A percentile compares a stretch with the other conserved stretches of the same genome.
These are phyloP conservation scores for Helarctos malayanus DNA, from an alignment of 2,797 vertebrate species.

Conservation along the genomic window DNA sequence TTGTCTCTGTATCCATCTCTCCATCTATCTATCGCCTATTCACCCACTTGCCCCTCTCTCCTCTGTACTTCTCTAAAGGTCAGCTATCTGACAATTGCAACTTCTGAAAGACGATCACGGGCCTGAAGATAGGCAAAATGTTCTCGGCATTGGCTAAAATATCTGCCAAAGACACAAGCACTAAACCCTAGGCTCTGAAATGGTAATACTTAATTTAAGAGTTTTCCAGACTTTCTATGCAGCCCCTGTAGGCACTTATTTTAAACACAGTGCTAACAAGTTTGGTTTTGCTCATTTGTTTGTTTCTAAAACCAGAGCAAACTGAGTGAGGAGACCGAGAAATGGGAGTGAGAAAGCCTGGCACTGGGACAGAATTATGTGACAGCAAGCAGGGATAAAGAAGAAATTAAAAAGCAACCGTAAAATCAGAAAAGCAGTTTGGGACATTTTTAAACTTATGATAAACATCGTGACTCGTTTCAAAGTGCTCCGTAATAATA, in stretches of 20 bases:
- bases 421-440: not conserved
- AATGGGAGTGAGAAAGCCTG: not conserved
- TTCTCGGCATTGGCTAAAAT: not conserved
- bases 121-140: not conserved
- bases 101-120: not conserved
- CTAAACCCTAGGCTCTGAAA: not conserved
- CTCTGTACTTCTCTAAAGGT: conserved; percentile 4
- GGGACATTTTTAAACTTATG: not conserved
- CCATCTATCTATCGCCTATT: not conserved
- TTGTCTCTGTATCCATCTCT: no score
- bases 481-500: conserved; percentile 31
- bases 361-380: not conserved
- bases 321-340: not conserved
- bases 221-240: not conserved
- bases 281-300: not conserved
- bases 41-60: not conserved
- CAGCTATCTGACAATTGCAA: not conserved
- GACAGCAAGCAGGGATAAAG: not conserved
- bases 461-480: conserved; percentile 29
- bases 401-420: not conserved
- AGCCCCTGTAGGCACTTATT: not conserved
- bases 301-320: not conserved
- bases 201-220: not conserved
- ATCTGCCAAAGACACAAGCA: not conserved
- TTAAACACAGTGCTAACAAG: not conserved